A percentile compares a stretch with the other conserved stretches of the same genome.
phyloP scores from a whole-genome alignment of 2,113 vertebrate genomes.

The Calonectris borealis region DNA sequence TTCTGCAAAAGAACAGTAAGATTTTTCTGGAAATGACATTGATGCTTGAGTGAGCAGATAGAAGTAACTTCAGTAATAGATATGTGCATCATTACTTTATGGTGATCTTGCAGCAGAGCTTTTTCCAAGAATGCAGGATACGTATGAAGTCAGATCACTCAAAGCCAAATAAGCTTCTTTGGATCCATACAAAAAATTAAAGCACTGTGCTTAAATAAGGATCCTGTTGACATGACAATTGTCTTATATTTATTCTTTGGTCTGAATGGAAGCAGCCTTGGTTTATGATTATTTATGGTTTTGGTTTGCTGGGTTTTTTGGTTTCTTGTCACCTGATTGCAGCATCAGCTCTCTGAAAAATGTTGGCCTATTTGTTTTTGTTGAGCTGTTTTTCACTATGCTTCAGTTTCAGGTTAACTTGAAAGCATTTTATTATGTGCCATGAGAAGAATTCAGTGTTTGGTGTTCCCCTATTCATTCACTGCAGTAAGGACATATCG shows the following conservation, averaged over 20 bases:
- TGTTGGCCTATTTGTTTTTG: background rate
- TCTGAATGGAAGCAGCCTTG: background rate
- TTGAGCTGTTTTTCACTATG: background rate
- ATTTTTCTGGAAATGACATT: background rate
- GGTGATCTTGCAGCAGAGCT: background rate
- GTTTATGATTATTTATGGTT: background rate
- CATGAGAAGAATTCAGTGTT: background rate
- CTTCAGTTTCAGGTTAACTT: background rate
- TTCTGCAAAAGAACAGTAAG: background rate
- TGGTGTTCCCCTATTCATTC: background rate
- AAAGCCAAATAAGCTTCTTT: background rate
- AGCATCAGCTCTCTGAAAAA: background rate
- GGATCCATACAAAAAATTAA: background rate
- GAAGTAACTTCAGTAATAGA: background rate
- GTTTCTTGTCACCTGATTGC: background rate
- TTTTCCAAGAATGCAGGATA: background rate
- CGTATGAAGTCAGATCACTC: background rate
- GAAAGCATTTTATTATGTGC: background rate
- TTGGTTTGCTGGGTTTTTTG: background rate
- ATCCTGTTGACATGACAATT: background rate
- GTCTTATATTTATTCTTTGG: background rate
- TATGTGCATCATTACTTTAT: background rate
- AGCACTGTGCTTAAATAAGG: background rate
- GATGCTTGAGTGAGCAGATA: background rate
- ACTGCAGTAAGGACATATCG: background rate